These are phyloP conservation scores for Morone chrysops DNA, from an alignment of 2,113 vertebrate species.

Conservation along the genomic window DNA sequence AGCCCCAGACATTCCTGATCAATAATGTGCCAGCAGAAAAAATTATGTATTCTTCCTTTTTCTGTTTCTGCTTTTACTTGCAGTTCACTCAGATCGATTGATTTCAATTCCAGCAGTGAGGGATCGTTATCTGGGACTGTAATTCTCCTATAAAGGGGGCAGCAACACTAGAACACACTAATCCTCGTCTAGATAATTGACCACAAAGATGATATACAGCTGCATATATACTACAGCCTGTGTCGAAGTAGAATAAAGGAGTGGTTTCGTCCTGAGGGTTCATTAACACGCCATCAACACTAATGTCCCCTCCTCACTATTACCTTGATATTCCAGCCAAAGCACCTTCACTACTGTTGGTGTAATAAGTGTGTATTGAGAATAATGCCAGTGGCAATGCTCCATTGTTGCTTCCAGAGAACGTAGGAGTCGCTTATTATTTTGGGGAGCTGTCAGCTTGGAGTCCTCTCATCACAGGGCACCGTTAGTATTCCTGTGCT, in stretches of 20 bases:
- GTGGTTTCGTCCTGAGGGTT: conserved; percentile 21
- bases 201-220: conserved; percentile 11
- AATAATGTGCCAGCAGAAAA: conserved; percentile 56
- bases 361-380: conserved; percentile 35
- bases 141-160: background rate
- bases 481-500: conserved; percentile 44
- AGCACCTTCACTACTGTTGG: conserved; percentile 32
- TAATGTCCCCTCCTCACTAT: conserved; percentile 23
- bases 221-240: background rate
- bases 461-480: conserved; percentile 32
- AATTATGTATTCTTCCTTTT: conserved; percentile 43
- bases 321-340: conserved; percentile 25
- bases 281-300: conserved; percentile 40
- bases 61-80: conserved; percentile 36
- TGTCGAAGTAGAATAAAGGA: conserved; percentile 18
- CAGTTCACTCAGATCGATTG: conserved; percentile 42
- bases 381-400: conserved; percentile 18
- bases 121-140: conserved; percentile 39
- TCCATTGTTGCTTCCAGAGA: conserved; percentile 26
- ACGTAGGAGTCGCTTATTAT: conserved; percentile 38
- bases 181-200: conserved; percentile 34
- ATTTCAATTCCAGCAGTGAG: conserved; percentile 45
- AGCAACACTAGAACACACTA: background rate
- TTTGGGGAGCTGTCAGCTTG: conserved; percentile 32
- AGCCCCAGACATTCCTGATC: conserved; percentile 58